Evolutionary conservation across 53 echinoderm and acorn worm genomes (phyloP).

Genomic region (Henricia sp.): DNA sequence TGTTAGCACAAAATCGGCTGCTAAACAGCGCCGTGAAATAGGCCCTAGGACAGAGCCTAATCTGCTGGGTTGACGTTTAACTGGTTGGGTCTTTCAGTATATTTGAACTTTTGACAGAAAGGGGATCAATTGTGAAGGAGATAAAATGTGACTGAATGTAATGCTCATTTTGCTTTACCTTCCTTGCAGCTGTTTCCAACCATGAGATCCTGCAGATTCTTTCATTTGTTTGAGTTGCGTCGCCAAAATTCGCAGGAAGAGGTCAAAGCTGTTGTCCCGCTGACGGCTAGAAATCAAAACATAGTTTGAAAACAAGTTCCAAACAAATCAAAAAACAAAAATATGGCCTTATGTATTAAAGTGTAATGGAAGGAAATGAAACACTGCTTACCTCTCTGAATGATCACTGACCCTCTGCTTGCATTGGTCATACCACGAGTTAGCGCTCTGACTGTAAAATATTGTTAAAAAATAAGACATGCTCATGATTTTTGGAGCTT

Average conservation of each 20-base stretch:
- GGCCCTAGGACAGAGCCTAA: neutral
- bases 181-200: constrained; percentile 90
- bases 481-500: no score
- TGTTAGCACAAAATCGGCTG: no score
- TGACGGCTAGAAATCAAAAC: constrained; percentile 50
- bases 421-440: constrained; percentile 77
- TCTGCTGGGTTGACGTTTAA: no score
- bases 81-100: no score
- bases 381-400: constrained; percentile 63
- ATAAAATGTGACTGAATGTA: neutral
- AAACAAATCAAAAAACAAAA: constrained; percentile 1
- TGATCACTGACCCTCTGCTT: constrained; percentile 77
- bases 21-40: no score
- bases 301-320: neutral
- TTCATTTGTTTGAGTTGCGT: constrained; percentile 74
- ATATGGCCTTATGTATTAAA: neutral
- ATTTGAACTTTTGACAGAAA: no score
- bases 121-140: no score
- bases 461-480: neutral
- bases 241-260: constrained; percentile 84
- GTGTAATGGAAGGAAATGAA: neutral
- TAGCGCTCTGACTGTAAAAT: constrained; percentile 71
- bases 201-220: constrained; percentile 58
- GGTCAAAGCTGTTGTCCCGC: constrained; percentile 80
- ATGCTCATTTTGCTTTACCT: constrained; percentile 37